Evolutionary conservation across 2,113 vertebrate genomes (phyloP), one percentile per base, ranked within the genome.

Genomic region (Leptosomus discolor): DNA sequence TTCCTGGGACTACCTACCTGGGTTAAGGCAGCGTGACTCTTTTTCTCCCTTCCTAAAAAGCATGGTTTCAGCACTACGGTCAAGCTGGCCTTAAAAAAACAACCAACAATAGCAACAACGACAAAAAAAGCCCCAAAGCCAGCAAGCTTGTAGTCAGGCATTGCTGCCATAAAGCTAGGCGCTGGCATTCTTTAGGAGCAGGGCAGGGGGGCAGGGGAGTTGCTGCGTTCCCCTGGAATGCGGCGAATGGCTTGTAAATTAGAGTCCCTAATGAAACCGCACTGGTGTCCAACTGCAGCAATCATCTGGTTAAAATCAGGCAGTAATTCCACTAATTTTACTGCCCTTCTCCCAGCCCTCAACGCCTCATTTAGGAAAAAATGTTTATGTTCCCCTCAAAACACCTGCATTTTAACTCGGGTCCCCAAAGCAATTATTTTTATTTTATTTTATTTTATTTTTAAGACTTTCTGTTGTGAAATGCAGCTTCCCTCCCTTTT

Each of bases 291-390:
- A 98, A 99, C 98, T 98, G 98, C 98, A 99, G 98, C 99, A 99
- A 99, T 99, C 99, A 99, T 99, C 99, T 99, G 99, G 99, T 99
- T 99, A 99, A 99, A 99, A 99, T 99, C 99, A 99, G 98, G 98
- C 98, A 98, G 99, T 99, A 99, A 99, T 99, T 99, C 98, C 98
- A 98, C 99, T 99, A 99, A 99, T 99, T 99, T 99, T 98, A 98
- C 98, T 97, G 97, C 98, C 98, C 97, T 99, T 98, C 98, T 98
- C 98, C 97, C 96, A 98, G 98, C 98, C 98, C 98, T 99, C 98
- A 98, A 99, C 98, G 98, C 99, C 98, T 99, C 99, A 99, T 99
- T 99, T 99, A 99, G 98, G 98, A 98, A 98, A 99, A 99, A 99
- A 98, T 98, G 98, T 98, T 99, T 98, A 99, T 97, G 98, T 98